Base-by-base conservation (phyloP, 2,113 vertebrate species). In the Prinia subflava region DNA sequence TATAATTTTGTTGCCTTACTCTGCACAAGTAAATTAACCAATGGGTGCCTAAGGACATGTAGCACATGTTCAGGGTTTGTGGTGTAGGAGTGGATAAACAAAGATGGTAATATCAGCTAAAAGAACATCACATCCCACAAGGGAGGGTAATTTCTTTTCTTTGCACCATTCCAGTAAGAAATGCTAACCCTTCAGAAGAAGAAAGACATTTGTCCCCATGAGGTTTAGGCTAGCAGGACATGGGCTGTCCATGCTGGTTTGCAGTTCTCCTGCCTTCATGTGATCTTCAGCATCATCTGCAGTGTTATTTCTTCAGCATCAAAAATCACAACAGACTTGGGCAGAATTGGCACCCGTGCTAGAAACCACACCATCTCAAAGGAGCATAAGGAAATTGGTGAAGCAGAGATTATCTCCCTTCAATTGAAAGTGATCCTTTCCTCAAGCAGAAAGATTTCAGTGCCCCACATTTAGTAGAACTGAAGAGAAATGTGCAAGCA, bases 21-120 rank as follows among this genome's bases (percentile, higher is more conserved):
- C 95, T 89, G 91, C 96, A 97, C 97, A 96, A 98, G 97, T 97
- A 98, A 97, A 98, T 98, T 98, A 97, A 96, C 97, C 98, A 98
- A 93, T 96, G 95, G 91, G 46, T 95, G 98, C 98, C 98, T 98
- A 87, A 97, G 97, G 98, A 97, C 93, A 97, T 69, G 25, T 62
- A 96, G 97, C 98, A 97, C 97, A 97, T 97, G 97, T 97, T 98
- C 97, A 92, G 93, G 95, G 93, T 96, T 97, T 97, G 97, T 97
- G 97, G 95, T 95, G 91, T 76, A 97, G 90, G 76, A 97, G 89
- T 91, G 93, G 94, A 89, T 96, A 92, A 97, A 96, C 96, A 87
- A 96, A 88, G 92, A 96, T 97, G 92, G 94, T 83, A 96, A 95
- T 96, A 91, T 95, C 15, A 1, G 95, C 97, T 97, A 95, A 96